phyloP scores from a whole-genome alignment of 2,888 invertebrate genomes.

The Andrena dorsata region DNA sequence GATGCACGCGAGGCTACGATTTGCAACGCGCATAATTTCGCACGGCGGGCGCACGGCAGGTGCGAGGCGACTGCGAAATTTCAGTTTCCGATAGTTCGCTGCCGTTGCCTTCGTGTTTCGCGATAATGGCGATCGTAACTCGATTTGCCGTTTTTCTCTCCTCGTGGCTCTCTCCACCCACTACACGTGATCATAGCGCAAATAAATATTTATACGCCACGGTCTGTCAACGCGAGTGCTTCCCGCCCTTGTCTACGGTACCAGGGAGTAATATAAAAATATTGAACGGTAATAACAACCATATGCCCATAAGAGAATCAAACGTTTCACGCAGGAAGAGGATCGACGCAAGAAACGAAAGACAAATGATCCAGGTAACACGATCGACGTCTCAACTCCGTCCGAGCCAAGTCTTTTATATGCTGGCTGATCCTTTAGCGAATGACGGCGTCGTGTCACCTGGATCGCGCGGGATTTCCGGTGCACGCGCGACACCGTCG shows the following conservation, averaged over 20 bases:
- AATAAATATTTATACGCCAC: neutral
- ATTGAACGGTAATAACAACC: too few relatives aligned
- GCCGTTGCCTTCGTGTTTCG: conserved; percentile 39
- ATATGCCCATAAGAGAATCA: too few relatives aligned
- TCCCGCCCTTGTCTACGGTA: neutral
- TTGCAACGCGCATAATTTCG: conserved; percentile 72
- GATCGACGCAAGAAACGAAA: neutral
- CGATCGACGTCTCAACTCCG: conserved; percentile 12
- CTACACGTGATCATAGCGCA: neutral
- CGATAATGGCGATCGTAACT: conserved; percentile 70
- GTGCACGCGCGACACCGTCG: conserved; percentile 55
- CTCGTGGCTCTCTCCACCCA: conserved; percentile 21
- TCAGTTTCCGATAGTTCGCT: conserved; percentile 71
- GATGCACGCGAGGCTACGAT: conserved; percentile 69
- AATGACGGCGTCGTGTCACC: conserved; percentile 57
- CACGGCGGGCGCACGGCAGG: conserved; percentile 63
- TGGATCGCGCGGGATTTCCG: conserved; percentile 70
- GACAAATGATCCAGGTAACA: neutral
- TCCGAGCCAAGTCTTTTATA: conserved; percentile 32
- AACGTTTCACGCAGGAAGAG: neutral
- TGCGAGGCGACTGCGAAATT: conserved; percentile 71
- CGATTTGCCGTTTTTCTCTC: conserved; percentile 58
- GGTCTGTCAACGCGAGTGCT: neutral
- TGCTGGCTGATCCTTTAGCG: conserved; percentile 40
- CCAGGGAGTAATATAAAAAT: neutral